These are phyloP conservation scores for Aldrovandia affinis DNA, from an alignment of 2,797 vertebrate genomes.

Conservation along the genomic window DNA sequence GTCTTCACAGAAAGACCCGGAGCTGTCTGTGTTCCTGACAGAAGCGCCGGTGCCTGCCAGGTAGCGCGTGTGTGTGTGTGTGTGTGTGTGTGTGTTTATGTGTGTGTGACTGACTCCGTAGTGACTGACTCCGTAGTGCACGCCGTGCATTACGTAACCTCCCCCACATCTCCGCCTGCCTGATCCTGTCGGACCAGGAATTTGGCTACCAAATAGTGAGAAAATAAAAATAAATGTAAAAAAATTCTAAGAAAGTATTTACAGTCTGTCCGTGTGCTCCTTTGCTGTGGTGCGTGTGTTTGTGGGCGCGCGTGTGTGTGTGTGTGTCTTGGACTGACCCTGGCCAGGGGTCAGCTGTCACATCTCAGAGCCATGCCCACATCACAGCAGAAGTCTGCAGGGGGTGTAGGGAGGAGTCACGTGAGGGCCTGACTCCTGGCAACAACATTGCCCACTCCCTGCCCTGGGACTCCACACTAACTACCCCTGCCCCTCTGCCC, in stretches of 20 bases:
- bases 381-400: conserved; percentile 65
- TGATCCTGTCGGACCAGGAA: conserved; percentile 64
- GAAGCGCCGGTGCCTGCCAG: background rate
- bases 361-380: conserved; percentile 66
- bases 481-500: conserved; percentile 49
- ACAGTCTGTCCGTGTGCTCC: background rate
- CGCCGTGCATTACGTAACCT: conserved; percentile 52
- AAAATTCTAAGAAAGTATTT: too few species aligned
- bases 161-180: conserved; percentile 65
- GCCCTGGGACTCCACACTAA: conserved; percentile 57
- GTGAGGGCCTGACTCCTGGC: conserved; percentile 65
- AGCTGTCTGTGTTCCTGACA: background rate
- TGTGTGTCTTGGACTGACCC: conserved; percentile 62
- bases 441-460: conserved; percentile 57
- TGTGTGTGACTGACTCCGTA: too few species aligned
- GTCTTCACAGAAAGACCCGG: background rate
- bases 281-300: background rate
- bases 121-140: background rate
- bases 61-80: background rate
- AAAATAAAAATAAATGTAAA: too few species aligned
- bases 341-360: conserved; percentile 77
- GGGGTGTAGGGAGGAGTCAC: conserved; percentile 65
- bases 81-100: too few species aligned
- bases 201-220: too few species aligned
- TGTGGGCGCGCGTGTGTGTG: background rate